Evolutionary conservation across 2,113 vertebrate species (phyloP).

Genomic region (Gavialis gangeticus): DNA sequence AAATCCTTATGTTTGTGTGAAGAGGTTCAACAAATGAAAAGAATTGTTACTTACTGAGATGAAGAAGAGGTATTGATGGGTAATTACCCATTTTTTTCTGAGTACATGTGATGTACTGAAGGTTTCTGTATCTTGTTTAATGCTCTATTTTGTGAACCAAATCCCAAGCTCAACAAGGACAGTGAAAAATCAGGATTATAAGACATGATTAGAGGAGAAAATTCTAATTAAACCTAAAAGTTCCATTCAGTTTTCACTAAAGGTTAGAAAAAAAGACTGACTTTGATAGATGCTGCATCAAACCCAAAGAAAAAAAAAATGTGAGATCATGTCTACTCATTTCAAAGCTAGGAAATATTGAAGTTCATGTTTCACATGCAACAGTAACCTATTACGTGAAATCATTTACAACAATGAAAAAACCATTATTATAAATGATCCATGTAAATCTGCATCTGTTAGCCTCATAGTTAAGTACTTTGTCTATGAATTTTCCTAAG

Average conservation of each 20-base stretch:
- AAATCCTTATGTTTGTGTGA: too few species aligned
- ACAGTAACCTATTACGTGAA: background rate
- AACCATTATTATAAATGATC: accelerated
- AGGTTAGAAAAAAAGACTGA: background rate
- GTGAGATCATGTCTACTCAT: background rate
- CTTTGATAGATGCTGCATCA: background rate
- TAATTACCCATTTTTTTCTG: background rate
- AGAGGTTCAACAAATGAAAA: background rate
- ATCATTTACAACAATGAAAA: background rate
- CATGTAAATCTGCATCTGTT: background rate
- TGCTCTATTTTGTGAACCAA: background rate
- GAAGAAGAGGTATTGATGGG: background rate
- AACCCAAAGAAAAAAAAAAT: background rate
- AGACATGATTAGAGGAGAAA: background rate
- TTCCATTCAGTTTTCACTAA: background rate
- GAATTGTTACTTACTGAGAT: background rate
- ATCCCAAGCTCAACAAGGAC: background rate
- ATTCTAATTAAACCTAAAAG: background rate
- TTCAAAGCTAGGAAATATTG: background rate
- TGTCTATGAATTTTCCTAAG: background rate
- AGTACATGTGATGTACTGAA: background rate
- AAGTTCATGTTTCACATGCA: background rate
- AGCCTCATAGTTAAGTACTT: background rate
- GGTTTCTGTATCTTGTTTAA: too few species aligned
- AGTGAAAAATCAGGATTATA: background rate